Conservation (phyloP, 2,797 vertebrate genomes). For the Micrastur ruficollis region DNA sequence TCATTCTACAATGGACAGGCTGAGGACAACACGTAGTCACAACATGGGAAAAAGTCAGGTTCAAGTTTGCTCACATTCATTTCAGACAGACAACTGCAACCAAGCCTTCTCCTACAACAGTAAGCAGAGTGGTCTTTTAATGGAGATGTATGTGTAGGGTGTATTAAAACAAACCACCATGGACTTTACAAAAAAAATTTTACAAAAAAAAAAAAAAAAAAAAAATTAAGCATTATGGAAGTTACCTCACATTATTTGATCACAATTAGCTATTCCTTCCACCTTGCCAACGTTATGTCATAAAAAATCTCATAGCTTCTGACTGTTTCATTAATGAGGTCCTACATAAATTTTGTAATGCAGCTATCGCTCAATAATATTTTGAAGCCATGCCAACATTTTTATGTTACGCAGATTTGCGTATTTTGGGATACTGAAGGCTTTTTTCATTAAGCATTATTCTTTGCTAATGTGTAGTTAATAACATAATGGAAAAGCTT, state of each 20-base stretch:
- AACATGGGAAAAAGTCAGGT: not conserved
- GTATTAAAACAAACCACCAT: not conserved
- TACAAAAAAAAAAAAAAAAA: not conserved
- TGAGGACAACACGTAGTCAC: not conserved
- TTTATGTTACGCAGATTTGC: not conserved
- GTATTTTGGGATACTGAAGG: conserved; percentile 39
- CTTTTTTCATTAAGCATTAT: conserved; percentile 53
- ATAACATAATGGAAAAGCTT: conserved; percentile 55
- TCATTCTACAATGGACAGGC: not conserved
- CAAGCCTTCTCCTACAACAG: not conserved
- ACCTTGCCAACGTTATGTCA: not conserved
- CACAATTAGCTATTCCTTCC: not conserved
- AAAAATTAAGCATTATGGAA: not conserved
- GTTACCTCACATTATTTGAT: not conserved
- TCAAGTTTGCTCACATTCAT: not conserved
- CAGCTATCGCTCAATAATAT: not conserved
- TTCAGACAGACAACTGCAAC: not conserved
- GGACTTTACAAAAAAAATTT: not conserved
- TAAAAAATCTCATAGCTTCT: not conserved
- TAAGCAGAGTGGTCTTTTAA: not conserved
- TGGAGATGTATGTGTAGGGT: not conserved
- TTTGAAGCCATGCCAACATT: not conserved
- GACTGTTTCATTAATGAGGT: not conserved
- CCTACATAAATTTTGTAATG: not conserved
- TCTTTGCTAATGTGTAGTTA: conserved; percentile 42